Evolutionary conservation across 2,113 vertebrate species (phyloP).

Genomic region (Microtus montanus): DNA sequence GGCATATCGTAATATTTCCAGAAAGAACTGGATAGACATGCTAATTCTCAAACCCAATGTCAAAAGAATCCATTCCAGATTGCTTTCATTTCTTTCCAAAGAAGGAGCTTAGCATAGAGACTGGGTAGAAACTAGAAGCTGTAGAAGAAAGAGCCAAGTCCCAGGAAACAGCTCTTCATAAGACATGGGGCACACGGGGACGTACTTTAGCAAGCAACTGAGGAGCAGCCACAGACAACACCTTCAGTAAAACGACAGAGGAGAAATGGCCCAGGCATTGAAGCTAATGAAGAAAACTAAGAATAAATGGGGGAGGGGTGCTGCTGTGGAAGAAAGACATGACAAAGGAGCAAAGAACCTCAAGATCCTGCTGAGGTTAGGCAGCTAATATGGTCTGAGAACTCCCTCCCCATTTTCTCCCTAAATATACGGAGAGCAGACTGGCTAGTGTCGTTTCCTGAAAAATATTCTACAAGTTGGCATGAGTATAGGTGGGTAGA

Average conservation of each 20-base stretch:
- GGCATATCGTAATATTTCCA: background rate
- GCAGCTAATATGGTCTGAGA: conserved; percentile 81
- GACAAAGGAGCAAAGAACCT: conserved; percentile 89
- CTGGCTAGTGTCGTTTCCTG: conserved; percentile 84
- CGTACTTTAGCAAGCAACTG: conserved; percentile 93
- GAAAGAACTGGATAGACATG: background rate
- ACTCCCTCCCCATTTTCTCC: conserved; percentile 81
- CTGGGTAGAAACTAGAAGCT: background rate
- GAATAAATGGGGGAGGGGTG: conserved; percentile 84
- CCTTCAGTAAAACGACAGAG: conserved; percentile 95
- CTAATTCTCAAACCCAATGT: background rate
- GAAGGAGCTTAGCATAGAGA: background rate
- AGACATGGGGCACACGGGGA: conserved; percentile 97
- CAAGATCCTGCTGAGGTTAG: conserved; percentile 89
- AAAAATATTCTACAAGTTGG: conserved; percentile 83
- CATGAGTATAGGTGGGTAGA: conserved; percentile 86
- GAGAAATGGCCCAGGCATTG: conserved; percentile 97
- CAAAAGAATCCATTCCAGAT: background rate
- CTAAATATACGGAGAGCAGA: conserved; percentile 88
- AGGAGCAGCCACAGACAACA: conserved; percentile 88
- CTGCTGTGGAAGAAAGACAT: conserved; percentile 89
- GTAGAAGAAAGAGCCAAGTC: conserved; percentile 81
- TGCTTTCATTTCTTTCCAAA: background rate
- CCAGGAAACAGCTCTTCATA: conserved; percentile 87
- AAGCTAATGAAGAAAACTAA: conserved; percentile 86